Evolutionary conservation across 1,140 invertebrate species (phyloP), one percentile per base, ranked within the genome.

Genomic region (Aphaenogaster floridana): DNA sequence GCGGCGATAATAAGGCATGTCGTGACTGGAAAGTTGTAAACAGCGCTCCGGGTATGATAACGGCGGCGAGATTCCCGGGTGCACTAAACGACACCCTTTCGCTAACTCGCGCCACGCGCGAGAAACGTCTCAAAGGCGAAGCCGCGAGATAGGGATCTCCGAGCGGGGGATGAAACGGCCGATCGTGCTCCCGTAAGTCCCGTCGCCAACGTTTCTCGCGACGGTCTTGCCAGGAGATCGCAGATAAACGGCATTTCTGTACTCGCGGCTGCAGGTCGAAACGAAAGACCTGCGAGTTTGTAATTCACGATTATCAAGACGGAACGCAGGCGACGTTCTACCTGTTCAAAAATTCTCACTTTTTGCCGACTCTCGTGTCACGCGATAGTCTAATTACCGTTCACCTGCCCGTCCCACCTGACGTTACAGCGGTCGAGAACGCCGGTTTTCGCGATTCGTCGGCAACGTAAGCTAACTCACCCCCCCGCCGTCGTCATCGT

Each of bases 341-440:
- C 1, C 36, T 42, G 13, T 61, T 89, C 9, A 21, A n/a, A 57
- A 50, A 50, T 57, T 48, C 36, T 54, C 50, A 68, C 54, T 79
- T 83, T 61, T 21, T 76, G 11, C 36, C n/a, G 21, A 6, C 57
- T 71, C 11, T 8, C 57, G 52, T 50, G 83, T 88, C 91, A 89
- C 87, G 87, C 85, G 85, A 91, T 89, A 89, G 50, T n/a, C 57
- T 80, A 89, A 91, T 91, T 89, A 91, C 76, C 90, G 42, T 77
- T 28, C n/a, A 81, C 34, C 54, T 21, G 36, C 64, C 34, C 36
- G 48, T n/a, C 54, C 36, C 66, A 88, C 81, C 21, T 11, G 64
- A 64, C 39, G 36, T 57, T 48, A 42, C 34, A 15, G n/a, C 36
- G 36, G 21, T 57, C 57, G 48, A 61, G 34, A 87, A 86, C 71